A percentile compares a stretch with the other conserved stretches of the same genome.
phyloP scores from a whole-genome alignment of 2,113 vertebrate species.

The Cyprinodon variegatus region DNA sequence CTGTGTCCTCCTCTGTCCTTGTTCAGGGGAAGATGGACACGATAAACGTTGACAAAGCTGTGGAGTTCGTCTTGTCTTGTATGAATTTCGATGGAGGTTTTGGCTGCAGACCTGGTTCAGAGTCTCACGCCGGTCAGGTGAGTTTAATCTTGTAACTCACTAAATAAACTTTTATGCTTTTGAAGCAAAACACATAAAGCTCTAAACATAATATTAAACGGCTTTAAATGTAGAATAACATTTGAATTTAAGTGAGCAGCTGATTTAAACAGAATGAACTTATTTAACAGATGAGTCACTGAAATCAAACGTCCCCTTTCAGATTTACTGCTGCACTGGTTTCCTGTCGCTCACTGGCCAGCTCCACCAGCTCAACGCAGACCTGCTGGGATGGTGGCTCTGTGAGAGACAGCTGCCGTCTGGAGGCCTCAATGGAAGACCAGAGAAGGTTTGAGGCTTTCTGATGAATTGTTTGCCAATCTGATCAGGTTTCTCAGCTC shows the following conservation, averaged over 20 bases:
- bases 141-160: background rate
- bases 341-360: conserved; percentile 96
- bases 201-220: background rate
- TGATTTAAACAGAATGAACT: background rate
- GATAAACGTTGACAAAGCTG: conserved; percentile 90
- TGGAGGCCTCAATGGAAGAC: conserved; percentile 94
- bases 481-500: background rate
- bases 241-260: background rate
- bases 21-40: conserved; percentile 89
- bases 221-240: background rate
- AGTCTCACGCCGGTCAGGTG: conserved; percentile 98
- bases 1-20: conserved; percentile 2
- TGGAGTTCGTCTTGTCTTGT: conserved; percentile 94
- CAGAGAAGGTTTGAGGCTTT: conserved; percentile 88
- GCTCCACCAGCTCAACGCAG: conserved; percentile 93
- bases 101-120: conserved; percentile 95
- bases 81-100: conserved; percentile 99
- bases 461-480: background rate
- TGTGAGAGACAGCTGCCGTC: conserved; percentile 97
- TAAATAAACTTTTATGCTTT: background rate
- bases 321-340: conserved; percentile 99
- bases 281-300: background rate
- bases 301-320: conserved; percentile 34
- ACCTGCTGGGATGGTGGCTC: conserved; percentile 98
- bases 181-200: background rate